Base-by-base conservation (phyloP, 2,888 invertebrate species). In the Synergus laeviventris region DNA sequence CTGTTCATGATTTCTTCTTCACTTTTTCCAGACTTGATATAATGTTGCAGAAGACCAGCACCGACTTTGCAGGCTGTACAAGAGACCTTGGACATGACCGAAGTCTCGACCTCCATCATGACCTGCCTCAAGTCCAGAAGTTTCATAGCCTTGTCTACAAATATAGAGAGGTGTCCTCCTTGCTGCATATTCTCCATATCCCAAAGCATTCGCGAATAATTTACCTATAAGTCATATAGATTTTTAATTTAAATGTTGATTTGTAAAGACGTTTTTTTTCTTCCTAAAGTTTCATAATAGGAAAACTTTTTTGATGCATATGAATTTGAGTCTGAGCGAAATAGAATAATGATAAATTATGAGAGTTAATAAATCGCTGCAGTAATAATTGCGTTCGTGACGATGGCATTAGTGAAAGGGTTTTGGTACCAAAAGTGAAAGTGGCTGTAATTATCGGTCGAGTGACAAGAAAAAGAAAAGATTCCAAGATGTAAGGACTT, bases 1-100 rank as follows among this genome's bases (percentile, higher is more conserved):
- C 95, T 96, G 88, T 94, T 94, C 87, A 96, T 95, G 59, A 97
- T 97, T 87, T 97, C 97, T 62, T 95, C 95, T 83, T 96, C 95
- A 62, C 94, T 95, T 91, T 96, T 96, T n/a, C 97, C 97, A 1
- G 94, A 93, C 87, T 94, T 94, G 39, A 97, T 97, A 87, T 97
- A 97, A 88, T 97, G 96, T 89, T 96, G 96, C 36, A 97, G 91
- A 42, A 97, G 91, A 0, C 97, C 96, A 66, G 97, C 96, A 1
- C 96, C 96, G 92, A 89, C 96, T 91, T 95, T 96, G 87, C 97
- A 97, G 12, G 97, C 97, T 2, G 97, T 97, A 87, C 97, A 97
- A 0, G 97, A 97, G 1, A 97, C 97, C 90, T 95, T 96, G 0
- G 97, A 97, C 95, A 97, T 95, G n/a, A 97, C 95, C 66, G 96